A percentile compares a stretch with the other conserved stretches of the same genome.
phyloP scores from a whole-genome alignment of 1,140 invertebrate genomes.

The Spodoptera frugiperda region DNA sequence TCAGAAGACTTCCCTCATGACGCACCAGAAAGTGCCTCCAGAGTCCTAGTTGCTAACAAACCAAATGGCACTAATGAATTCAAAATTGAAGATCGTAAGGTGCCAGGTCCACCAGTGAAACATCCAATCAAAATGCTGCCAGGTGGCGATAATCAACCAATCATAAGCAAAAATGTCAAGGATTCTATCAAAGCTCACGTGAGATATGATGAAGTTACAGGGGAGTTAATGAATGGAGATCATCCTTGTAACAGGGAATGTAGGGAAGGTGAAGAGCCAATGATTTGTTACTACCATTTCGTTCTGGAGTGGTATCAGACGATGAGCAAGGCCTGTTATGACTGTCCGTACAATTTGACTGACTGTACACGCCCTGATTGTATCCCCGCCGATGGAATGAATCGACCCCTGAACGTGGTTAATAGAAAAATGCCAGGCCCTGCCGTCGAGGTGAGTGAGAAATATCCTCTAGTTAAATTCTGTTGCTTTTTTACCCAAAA shows the following conservation, averaged over 20 bases:
- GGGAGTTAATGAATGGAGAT: conserved; percentile 72
- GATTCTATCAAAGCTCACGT: conserved; percentile 64
- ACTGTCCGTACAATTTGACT: conserved; percentile 91
- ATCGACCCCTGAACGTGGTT: conserved; percentile 91
- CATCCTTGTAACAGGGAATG: conserved; percentile 86
- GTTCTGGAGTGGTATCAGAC: conserved; percentile 92
- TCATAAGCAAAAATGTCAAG: conserved; percentile 32
- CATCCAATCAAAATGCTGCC: conserved; percentile 53
- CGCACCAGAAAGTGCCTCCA: conserved; percentile 70
- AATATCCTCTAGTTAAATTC: no score
- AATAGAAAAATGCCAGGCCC: conserved; percentile 96
- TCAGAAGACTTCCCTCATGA: conserved; percentile 54
- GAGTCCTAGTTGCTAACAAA: conserved; percentile 65
- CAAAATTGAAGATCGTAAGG: conserved; percentile 56
- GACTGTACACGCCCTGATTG: conserved; percentile 94
- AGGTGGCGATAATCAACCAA: not conserved
- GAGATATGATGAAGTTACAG: conserved; percentile 77
- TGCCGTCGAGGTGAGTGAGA: conserved; percentile 89
- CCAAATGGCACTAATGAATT: conserved; percentile 55
- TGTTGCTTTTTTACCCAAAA: not conserved
- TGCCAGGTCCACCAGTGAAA: conserved; percentile 41
- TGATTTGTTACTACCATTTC: conserved; percentile 91
- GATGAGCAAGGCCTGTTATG: conserved; percentile 95
- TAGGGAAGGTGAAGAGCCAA: conserved; percentile 84
- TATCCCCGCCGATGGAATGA: conserved; percentile 92